A percentile compares a stretch with the other conserved stretches of the same genome.
These are phyloP conservation scores for Scaptomyza parva DNA, from an alignment of 2,888 invertebrate species.

Conservation along the genomic window DNA sequence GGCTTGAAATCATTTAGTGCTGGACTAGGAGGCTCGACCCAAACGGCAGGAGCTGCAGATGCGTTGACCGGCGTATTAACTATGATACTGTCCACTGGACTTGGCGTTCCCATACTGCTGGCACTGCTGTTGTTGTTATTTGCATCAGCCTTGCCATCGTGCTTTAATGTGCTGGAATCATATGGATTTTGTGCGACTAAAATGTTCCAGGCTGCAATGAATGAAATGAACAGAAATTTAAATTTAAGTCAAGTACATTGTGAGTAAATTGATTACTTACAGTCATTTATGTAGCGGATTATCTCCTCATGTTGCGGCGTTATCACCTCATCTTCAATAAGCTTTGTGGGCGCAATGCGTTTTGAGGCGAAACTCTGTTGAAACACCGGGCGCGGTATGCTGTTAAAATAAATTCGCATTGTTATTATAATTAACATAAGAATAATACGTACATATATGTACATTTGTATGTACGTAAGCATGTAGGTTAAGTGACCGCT, in stretches of 20 bases:
- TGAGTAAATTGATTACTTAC: conserved; percentile 86
- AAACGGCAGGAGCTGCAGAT: conserved; percentile 83
- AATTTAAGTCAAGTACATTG: neutral
- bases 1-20: conserved; percentile 92
- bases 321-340: conserved; percentile 86
- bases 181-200: conserved; percentile 84
- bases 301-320: conserved; percentile 94
- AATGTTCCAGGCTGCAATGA: conserved; percentile 83
- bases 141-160: conserved; percentile 71
- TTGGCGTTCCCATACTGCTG: conserved; percentile 73
- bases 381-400: conserved; percentile 93
- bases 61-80: conserved; percentile 73
- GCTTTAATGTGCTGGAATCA: conserved; percentile 68
- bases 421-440: conserved; percentile 28
- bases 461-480: neutral
- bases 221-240: conserved; percentile 1
- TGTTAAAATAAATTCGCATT: conserved; percentile 84
- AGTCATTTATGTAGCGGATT: conserved; percentile 93
- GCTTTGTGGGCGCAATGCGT: conserved; percentile 84
- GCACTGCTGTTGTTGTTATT: conserved; percentile 71
- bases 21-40: conserved; percentile 90
- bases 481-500: conserved; percentile 22
- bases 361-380: conserved; percentile 85
- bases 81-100: conserved; percentile 83
- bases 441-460: conserved; percentile 1